Evolutionary conservation across 2,888 invertebrate genomes (phyloP).

Genomic region (Eretmocerus hayati): DNA sequence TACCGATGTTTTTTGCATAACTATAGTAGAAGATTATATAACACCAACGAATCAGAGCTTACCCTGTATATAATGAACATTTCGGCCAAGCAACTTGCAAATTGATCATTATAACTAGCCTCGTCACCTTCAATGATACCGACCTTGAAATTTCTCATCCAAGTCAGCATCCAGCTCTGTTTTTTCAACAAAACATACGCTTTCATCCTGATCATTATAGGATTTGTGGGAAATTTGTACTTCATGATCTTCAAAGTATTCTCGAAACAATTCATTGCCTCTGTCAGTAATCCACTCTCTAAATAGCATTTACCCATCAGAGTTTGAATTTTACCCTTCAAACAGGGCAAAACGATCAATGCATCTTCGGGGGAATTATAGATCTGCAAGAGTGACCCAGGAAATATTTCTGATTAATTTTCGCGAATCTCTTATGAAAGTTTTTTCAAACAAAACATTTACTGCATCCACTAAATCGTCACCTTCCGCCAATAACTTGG

Average conservation of each 20-base stretch:
- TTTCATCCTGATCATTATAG: slow-evolving; percentile 31
- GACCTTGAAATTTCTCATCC: slow-evolving; percentile 30
- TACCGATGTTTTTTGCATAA: too few species aligned
- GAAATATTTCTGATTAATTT: background rate
- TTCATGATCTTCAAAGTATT: slow-evolving; percentile 44
- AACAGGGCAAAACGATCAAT: slow-evolving; percentile 33
- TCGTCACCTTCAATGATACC: slow-evolving; percentile 36
- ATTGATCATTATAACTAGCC: slow-evolving; percentile 46
- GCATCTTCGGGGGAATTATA: slow-evolving; percentile 28
- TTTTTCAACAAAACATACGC: slow-evolving; percentile 32
- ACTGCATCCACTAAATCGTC: slow-evolving; percentile 37
- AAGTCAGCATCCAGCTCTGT: slow-evolving; percentile 38
- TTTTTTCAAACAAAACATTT: background rate
- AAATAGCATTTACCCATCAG: slow-evolving; percentile 46
- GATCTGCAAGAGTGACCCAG: too few species aligned
- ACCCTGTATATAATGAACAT: slow-evolving; percentile 47
- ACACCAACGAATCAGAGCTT: background rate
- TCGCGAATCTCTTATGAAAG: background rate
- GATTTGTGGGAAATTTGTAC: slow-evolving; percentile 43
- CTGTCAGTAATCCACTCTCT: slow-evolving; percentile 42
- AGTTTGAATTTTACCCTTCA: slow-evolving; percentile 46
- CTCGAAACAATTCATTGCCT: slow-evolving; percentile 41
- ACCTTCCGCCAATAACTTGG: slow-evolving; percentile 51
- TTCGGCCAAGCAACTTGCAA: slow-evolving; percentile 46
- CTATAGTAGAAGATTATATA: background rate